phyloP scores from a whole-genome alignment of 2,797 vertebrate genomes.

The Anguilla megastoma region DNA sequence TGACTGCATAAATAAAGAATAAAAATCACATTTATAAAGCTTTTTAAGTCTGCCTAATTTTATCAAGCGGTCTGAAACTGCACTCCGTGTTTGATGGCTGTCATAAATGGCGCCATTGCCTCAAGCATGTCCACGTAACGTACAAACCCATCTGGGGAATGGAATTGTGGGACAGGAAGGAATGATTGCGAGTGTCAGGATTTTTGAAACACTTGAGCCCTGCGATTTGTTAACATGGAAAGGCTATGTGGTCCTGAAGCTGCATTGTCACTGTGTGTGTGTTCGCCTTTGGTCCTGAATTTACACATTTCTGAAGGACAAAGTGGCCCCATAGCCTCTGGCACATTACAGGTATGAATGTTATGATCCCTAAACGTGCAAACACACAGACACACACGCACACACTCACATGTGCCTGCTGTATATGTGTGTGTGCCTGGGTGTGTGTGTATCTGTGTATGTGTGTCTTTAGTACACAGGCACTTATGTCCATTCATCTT shows the following conservation, averaged over 20 bases:
- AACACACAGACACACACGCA: not conserved
- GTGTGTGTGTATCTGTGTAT: not conserved
- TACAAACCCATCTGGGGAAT: not conserved
- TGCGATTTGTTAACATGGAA: not conserved
- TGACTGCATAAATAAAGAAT: not conserved
- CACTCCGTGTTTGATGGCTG: conserved; percentile 7
- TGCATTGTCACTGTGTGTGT: not conserved
- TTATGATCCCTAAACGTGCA: not conserved
- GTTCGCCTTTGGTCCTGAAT: not conserved
- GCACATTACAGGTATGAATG: not conserved
- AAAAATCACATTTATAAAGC: not conserved
- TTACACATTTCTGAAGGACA: not conserved
- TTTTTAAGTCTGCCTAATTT: not conserved
- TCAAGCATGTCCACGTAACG: not conserved
- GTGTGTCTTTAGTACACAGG: not conserved
- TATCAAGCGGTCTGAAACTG: not conserved
- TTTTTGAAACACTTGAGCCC: not conserved
- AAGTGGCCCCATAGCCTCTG: not conserved
- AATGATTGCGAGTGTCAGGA: not conserved
- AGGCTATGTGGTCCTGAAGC: not conserved
- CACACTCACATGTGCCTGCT: not conserved
- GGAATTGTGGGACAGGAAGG: not conserved
- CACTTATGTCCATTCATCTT: not conserved
- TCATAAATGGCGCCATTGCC: conserved; percentile 21
- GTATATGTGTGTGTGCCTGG: not conserved